A percentile compares a stretch with the other conserved stretches of the same genome.
phyloP scores from a whole-genome alignment of 53 echinoderm and acorn worm species.

The Temnopleurus reevesii region DNA sequence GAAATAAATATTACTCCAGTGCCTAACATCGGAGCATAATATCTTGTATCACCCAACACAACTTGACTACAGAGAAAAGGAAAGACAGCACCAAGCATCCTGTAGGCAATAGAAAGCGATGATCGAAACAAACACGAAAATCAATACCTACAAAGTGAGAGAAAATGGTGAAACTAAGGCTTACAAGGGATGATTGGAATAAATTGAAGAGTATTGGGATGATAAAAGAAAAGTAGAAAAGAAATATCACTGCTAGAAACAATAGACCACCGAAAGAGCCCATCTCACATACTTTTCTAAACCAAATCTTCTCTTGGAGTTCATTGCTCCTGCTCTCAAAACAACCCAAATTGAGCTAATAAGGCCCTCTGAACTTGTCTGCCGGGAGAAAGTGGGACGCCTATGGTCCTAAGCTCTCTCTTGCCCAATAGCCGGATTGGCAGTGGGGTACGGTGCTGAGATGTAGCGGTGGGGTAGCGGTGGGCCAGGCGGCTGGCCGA shows the following conservation, averaged over 20 bases:
- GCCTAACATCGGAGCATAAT: slow-evolving; percentile 48
- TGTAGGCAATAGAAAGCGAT: slow-evolving; percentile 34
- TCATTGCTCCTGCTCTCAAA: slow-evolving; percentile 58
- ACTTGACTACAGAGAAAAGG: not conserved
- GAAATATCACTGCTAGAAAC: slow-evolving; percentile 29
- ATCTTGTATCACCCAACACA: slow-evolving; percentile 11
- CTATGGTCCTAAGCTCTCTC: not conserved
- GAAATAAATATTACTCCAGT: slow-evolving; percentile 52
- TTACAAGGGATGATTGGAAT: slow-evolving; percentile 30
- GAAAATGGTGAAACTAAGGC: slow-evolving; percentile 42
- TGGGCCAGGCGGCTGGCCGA: slow-evolving; percentile 10
- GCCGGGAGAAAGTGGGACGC: slow-evolving; percentile 44
- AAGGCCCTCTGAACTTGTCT: slow-evolving; percentile 53
- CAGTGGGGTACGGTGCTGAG: too few species aligned
- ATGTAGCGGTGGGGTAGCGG: slow-evolving; percentile 2
- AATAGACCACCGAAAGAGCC: slow-evolving; percentile 51
- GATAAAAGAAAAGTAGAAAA: not conserved
- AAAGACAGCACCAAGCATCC: slow-evolving; percentile 13
- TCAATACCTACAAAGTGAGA: slow-evolving; percentile 34
- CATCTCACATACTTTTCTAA: slow-evolving; percentile 31
- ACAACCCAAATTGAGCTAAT: slow-evolving; percentile 64
- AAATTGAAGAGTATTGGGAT: slow-evolving; percentile 41
- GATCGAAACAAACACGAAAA: slow-evolving; percentile 51
- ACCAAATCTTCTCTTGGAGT: slow-evolving; percentile 36
- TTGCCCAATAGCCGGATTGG: not conserved